A percentile compares a stretch with the other conserved stretches of the same genome.
phyloP scores from a whole-genome alignment of 2,797 vertebrate genomes.

The Falco cherrug region DNA sequence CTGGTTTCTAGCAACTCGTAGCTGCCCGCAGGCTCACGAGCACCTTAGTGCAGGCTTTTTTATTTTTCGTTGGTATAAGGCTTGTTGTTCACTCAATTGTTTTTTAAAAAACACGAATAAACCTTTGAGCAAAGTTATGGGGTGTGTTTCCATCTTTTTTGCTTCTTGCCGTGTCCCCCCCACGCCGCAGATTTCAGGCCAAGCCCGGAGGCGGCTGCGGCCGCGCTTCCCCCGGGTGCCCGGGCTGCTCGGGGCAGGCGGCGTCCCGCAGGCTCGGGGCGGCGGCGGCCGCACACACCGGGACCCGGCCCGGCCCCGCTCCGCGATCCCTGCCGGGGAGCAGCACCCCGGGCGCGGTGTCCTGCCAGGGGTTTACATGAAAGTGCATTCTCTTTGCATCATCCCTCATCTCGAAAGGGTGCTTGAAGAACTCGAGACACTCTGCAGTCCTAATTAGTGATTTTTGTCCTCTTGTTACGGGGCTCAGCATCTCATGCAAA shows the following conservation, averaged over 20 bases:
- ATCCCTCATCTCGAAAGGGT: conserved; percentile 81
- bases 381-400: conserved; percentile 66
- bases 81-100: not conserved
- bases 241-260: not conserved
- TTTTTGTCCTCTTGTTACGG: conserved; percentile 92
- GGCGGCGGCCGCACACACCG: not conserved
- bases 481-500: conserved; percentile 92
- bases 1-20: not conserved
- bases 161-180: not conserved
- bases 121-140: not conserved
- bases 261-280: not conserved
- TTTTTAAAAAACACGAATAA: not conserved
- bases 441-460: conserved; percentile 93
- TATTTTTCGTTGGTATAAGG: not conserved
- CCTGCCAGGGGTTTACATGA: conserved; percentile 76
- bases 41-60: not conserved
- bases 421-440: conserved; percentile 83
- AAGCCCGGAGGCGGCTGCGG: rapidly evolving
- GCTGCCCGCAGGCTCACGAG: not conserved
- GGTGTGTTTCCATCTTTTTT: rapidly evolving
- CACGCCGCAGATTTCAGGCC: not conserved
- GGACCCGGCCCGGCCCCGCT: not conserved
- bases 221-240: not conserved
- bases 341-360: conserved; percentile 19
- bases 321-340: not conserved